A percentile compares a stretch with the other conserved stretches of the same genome.
These are phyloP conservation scores for Corythucha ciliata DNA, from an alignment of 2,888 invertebrate genomes.

Conservation along the genomic window DNA sequence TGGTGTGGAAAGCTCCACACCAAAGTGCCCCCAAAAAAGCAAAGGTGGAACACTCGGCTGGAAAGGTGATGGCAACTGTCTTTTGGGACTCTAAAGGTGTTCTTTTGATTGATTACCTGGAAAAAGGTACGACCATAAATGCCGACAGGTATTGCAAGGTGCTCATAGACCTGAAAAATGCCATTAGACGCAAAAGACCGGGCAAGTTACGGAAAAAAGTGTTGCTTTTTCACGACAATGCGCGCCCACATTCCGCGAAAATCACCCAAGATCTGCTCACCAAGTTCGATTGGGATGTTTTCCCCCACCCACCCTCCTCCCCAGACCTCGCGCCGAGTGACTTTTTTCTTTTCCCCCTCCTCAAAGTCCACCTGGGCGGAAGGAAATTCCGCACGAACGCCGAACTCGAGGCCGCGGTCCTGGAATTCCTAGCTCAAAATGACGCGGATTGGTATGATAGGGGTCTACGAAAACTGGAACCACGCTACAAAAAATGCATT, in stretches of 20 bases:
- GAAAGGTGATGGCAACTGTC: conserved; percentile 27
- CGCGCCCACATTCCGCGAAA: too few relatives aligned
- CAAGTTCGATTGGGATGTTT: too few relatives aligned
- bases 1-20: conserved; percentile 22
- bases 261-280: too few relatives aligned
- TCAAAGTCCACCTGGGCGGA: too few relatives aligned
- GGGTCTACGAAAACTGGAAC: conserved; percentile 19
- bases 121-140: conserved; percentile 23
- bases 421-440: conserved; percentile 1
- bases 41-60: conserved; percentile 7
- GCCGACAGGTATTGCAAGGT: too few relatives aligned
- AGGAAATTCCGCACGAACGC: neutral
- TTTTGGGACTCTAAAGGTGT: conserved; percentile 27
- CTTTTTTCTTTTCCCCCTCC: too few relatives aligned
- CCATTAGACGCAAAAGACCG: too few relatives aligned
- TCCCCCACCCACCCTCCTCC: too few relatives aligned
- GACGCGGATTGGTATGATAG: conserved; percentile 21
- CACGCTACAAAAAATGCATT: conserved; percentile 19
- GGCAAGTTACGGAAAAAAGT: too few relatives aligned
- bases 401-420: neutral
- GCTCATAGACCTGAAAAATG: too few relatives aligned
- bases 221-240: too few relatives aligned
- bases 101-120: conserved; percentile 25
- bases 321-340: too few relatives aligned
- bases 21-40: conserved; percentile 15